Evolutionary conservation across 2,797 vertebrate species (phyloP).

Genomic region (Oreortyx pictus): DNA sequence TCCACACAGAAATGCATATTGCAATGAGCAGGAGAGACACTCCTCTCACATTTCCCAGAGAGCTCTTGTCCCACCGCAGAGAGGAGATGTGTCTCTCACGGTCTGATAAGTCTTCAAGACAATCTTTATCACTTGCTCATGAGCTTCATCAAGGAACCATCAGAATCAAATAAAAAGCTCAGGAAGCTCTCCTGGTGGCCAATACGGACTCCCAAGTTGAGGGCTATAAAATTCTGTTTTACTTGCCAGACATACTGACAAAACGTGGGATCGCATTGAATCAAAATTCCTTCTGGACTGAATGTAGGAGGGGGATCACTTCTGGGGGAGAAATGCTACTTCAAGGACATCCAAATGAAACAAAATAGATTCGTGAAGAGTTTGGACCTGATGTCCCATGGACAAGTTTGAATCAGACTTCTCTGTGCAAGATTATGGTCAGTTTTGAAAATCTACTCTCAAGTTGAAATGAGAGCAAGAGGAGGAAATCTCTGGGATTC

Average conservation of each 20-base stretch:
- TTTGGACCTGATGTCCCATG: background rate
- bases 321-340: background rate
- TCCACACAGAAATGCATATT: background rate
- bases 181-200: background rate
- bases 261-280: background rate
- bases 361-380: background rate
- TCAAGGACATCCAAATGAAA: background rate
- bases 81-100: background rate
- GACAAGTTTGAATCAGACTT: background rate
- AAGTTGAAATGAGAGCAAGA: background rate
- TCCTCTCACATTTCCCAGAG: background rate
- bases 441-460: background rate
- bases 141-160: background rate
- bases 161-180: background rate
- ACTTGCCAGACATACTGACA: background rate
- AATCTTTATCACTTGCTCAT: background rate
- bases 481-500: constrained; percentile 34
- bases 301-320: accelerated
- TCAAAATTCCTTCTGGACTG: background rate
- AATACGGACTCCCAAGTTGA: background rate
- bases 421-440: background rate
- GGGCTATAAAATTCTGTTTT: background rate
- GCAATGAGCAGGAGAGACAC: background rate
- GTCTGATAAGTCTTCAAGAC: background rate
- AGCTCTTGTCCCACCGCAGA: background rate